Conservation (phyloP, 2,113 vertebrate species). For the Aegypius monachus region DNA sequence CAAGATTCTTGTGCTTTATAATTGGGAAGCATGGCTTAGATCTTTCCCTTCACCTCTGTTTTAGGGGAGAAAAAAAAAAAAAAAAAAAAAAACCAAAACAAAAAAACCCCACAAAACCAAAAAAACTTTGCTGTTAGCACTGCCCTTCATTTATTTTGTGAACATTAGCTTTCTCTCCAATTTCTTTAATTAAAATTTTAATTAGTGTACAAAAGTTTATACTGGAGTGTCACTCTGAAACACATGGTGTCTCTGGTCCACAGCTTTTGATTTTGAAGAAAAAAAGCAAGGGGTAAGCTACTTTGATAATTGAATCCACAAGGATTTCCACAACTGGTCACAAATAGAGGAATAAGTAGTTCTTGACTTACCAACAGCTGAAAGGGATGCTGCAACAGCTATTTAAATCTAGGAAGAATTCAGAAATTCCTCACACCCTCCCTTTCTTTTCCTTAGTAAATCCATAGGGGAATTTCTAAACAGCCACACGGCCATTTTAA, state of each 20-base stretch:
- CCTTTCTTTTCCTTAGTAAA: not conserved
- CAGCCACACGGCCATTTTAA: not conserved
- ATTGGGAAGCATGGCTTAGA: not conserved
- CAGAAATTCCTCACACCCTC: not conserved
- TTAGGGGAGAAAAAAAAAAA: not conserved
- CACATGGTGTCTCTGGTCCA: not conserved
- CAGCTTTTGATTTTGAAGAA: not conserved
- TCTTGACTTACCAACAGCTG: not conserved
- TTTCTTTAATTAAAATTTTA: not conserved
- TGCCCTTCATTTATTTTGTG: not conserved
- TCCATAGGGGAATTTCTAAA: not conserved
- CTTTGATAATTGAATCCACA: not conserved
- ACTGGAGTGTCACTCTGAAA: not conserved
- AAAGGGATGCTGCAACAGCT: not conserved
- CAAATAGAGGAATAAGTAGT: not conserved
- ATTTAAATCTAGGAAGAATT: not conserved
- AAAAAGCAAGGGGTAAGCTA: not conserved
- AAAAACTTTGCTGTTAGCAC: not conserved
- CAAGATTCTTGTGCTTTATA: not conserved
- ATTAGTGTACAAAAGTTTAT: not conserved
- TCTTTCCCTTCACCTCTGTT: not conserved
- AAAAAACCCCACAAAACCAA: not conserved
- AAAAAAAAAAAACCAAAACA: not conserved
- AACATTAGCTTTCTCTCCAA: not conserved
- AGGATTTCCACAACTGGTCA: not conserved